These are phyloP conservation scores for Nothura maculosa DNA, from an alignment of 2,797 vertebrate genomes.

Conservation along the genomic window DNA sequence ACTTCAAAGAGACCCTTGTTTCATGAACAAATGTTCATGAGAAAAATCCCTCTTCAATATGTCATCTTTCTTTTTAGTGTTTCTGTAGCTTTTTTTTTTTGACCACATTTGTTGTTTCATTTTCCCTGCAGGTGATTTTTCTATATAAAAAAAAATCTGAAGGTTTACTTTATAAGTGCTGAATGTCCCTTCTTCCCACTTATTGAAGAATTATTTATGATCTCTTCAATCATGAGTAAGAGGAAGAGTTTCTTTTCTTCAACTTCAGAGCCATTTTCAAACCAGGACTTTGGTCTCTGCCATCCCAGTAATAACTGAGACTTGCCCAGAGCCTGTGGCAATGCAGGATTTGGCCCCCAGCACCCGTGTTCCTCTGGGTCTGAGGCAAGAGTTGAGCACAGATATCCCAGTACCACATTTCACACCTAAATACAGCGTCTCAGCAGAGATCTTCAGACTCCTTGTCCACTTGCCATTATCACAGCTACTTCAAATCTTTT, in stretches of 20 bases:
- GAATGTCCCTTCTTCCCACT: slow-evolving; percentile 1
- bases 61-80: not conserved
- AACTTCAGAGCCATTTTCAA: not conserved
- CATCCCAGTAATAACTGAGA: not conserved
- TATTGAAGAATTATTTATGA: not conserved
- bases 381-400: not conserved
- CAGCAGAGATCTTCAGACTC: not conserved
- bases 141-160: not conserved
- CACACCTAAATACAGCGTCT: not conserved
- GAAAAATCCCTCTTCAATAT: not conserved
- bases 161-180: slow-evolving; percentile 1
- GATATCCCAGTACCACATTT: not conserved
- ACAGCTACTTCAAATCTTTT: not conserved
- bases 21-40: not conserved
- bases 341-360: not conserved
- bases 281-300: not conserved
- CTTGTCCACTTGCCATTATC: not conserved
- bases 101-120: not conserved
- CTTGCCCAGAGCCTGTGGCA: not conserved
- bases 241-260: slow-evolving; percentile 2
- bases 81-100: not conserved
- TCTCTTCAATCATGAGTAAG: not conserved
- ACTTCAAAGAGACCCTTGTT: not conserved
- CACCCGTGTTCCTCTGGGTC: accelerated
- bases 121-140: not conserved